These are phyloP conservation scores for Stratiolaelaps scimitus DNA, from an alignment of 1,140 invertebrate genomes.

Conservation along the genomic window DNA sequence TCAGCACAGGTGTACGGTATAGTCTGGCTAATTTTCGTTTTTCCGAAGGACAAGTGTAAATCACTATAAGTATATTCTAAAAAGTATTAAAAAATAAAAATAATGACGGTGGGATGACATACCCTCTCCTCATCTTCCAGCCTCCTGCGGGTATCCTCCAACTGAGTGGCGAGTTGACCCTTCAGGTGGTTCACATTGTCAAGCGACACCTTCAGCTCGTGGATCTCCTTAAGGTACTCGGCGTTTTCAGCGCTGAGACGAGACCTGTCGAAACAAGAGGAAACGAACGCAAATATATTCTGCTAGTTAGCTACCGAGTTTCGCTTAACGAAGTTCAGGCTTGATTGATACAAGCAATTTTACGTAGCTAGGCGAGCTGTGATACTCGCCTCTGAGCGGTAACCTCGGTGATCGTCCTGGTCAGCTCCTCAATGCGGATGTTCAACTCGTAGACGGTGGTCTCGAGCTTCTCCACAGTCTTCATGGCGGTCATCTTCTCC, in stretches of 20 bases:
- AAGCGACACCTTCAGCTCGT: constrained; percentile 84
- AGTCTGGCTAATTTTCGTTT: too few relatives aligned
- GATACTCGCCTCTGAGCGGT: constrained; percentile 51
- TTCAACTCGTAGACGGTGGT: constrained; percentile 72
- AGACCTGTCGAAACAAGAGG: constrained; percentile 19
- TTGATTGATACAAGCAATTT: constrained; percentile 5
- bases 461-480: constrained; percentile 79
- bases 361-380: background rate
- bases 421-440: constrained; percentile 86
- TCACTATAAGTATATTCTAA: background rate
- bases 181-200: constrained; percentile 80
- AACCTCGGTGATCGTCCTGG: constrained; percentile 84
- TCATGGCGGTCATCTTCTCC: constrained; percentile 69
- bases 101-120: constrained; percentile 34
- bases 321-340: background rate
- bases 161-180: constrained; percentile 67
- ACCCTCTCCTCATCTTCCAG: constrained; percentile 85
- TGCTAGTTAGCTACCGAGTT: background rate
- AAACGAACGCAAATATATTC: background rate
- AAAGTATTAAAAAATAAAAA: background rate
- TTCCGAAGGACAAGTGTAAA: constrained; percentile 7
- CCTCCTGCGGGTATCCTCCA: constrained; percentile 80
- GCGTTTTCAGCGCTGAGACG: constrained; percentile 59
- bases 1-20: too few relatives aligned
- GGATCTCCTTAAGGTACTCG: constrained; percentile 80